phyloP scores from a whole-genome alignment of 1,140 invertebrate genomes.

The Helicoverpa armigera region DNA sequence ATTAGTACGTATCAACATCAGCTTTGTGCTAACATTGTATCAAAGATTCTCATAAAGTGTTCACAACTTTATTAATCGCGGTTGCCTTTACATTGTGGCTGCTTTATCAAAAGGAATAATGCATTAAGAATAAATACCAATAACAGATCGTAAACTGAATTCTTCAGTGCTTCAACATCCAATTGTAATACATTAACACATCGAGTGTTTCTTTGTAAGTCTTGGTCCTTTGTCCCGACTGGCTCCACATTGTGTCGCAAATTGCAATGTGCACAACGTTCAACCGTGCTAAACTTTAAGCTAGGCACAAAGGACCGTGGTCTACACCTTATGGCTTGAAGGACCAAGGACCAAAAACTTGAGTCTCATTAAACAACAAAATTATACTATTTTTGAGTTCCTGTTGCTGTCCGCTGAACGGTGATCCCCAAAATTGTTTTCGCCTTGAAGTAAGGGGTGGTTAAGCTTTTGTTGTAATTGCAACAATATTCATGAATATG shows the following conservation, averaged over 20 bases:
- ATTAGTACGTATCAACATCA: background rate
- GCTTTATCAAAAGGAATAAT: constrained; percentile 28
- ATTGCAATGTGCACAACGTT: constrained; percentile 50
- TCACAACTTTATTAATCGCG: constrained; percentile 11
- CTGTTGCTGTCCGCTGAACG: background rate
- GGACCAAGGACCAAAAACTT: constrained; percentile 12
- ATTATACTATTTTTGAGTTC: background rate
- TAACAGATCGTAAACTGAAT: constrained; percentile 37
- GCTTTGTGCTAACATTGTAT: background rate
- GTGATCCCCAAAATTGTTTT: background rate
- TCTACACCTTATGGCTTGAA: constrained; percentile 20
- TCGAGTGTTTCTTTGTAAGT: constrained; percentile 48
- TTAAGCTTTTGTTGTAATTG: background rate
- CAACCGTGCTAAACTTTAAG: constrained; percentile 6
- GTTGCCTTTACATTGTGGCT: constrained; percentile 12
- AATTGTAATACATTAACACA: constrained; percentile 52
- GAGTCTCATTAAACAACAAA: background rate
- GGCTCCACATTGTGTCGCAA: constrained; percentile 36
- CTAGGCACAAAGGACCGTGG: constrained; percentile 20
- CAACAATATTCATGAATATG: background rate
- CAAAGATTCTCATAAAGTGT: background rate
- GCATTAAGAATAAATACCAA: constrained; percentile 43
- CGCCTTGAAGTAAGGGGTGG: background rate
- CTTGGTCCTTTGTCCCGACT: constrained; percentile 34
- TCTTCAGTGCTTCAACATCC: constrained; percentile 19